Evolutionary conservation across 2,888 invertebrate genomes (phyloP).

Genomic region (Nipponacmea schrenckii): DNA sequence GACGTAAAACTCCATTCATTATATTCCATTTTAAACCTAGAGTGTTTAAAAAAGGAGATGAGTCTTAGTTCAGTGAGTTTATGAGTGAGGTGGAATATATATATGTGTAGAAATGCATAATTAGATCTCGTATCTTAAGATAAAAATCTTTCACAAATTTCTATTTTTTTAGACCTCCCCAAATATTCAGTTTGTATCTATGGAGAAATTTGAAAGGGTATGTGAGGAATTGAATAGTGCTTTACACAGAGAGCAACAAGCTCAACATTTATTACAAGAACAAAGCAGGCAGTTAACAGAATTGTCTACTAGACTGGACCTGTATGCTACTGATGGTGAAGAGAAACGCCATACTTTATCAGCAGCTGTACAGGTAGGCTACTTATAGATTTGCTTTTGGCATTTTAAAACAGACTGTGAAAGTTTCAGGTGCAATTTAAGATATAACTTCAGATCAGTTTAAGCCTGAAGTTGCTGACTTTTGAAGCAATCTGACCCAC

Average conservation of each 20-base stretch:
- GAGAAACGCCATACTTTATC: slow-evolving; percentile 55
- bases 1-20: too few species aligned
- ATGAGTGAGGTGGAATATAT: background rate
- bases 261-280: slow-evolving; percentile 60
- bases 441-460: too few species aligned
- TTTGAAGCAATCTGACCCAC: too few species aligned
- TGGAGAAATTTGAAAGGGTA: slow-evolving; percentile 62
- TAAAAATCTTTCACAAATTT: too few species aligned
- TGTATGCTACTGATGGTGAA: slow-evolving; percentile 51
- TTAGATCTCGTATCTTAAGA: too few species aligned
- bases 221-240: slow-evolving; percentile 62
- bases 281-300: slow-evolving; percentile 59
- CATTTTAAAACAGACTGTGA: too few species aligned
- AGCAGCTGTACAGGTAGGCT: slow-evolving; percentile 56
- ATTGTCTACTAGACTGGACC: slow-evolving; percentile 48
- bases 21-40: too few species aligned
- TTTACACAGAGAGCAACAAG: slow-evolving; percentile 59
- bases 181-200: slow-evolving; percentile 42
- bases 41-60: background rate
- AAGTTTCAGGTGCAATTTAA: too few species aligned
- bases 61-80: too few species aligned
- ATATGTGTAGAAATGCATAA: too few species aligned
- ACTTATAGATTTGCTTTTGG: background rate
- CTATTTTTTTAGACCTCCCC: slow-evolving; percentile 9
- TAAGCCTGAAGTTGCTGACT: too few species aligned